Evolutionary conservation across 2,113 vertebrate species (phyloP).

Genomic region (Colinus virginianus): DNA sequence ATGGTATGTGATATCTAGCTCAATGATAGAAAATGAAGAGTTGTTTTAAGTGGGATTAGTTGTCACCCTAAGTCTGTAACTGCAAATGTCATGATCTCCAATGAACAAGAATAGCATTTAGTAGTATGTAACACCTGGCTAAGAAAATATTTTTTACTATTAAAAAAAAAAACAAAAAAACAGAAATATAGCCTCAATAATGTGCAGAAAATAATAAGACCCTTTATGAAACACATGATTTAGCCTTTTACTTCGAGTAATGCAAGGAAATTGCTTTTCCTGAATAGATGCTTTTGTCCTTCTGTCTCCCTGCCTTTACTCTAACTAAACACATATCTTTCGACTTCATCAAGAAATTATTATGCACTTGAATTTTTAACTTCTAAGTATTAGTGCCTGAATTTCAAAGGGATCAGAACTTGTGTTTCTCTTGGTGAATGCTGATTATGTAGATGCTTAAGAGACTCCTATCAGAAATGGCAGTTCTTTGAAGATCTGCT

Average conservation of each 20-base stretch:
- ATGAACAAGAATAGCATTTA: not conserved
- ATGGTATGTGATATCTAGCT: not conserved
- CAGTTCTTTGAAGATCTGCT: not conserved
- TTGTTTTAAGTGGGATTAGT: not conserved
- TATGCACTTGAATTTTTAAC: not conserved
- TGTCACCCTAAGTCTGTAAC: not conserved
- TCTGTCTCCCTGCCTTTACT: not conserved
- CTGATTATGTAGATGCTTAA: not conserved
- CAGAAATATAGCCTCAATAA: not conserved
- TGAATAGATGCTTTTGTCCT: not conserved
- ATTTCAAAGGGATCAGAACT: not conserved
- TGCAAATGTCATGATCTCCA: not conserved
- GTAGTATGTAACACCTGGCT: not conserved
- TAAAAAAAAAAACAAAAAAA: not conserved
- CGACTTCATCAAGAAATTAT: not conserved
- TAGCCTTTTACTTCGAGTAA: not conserved
- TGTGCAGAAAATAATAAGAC: not conserved
- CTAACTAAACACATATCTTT: not conserved
- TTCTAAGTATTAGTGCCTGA: not conserved
- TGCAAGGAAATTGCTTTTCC: not conserved
- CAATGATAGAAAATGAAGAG: not conserved
- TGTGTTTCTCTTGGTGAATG: not conserved
- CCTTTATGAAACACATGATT: not conserved
- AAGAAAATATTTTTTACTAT: not conserved
- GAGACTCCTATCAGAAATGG: not conserved